These are phyloP conservation scores for Seriola aureovittata DNA, from an alignment of 2,113 vertebrate genomes.

Conservation along the genomic window DNA sequence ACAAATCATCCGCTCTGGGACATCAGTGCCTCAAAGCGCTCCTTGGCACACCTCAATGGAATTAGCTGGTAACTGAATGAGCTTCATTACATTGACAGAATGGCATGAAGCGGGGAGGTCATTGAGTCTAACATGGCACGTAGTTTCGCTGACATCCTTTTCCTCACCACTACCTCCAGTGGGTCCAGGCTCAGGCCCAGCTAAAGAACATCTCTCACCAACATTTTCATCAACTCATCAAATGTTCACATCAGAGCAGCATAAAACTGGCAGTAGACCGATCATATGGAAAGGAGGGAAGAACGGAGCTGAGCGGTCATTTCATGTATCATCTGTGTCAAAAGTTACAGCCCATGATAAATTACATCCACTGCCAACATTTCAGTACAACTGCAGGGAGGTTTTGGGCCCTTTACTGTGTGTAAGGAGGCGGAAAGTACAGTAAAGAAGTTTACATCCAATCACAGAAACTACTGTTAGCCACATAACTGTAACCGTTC, in stretches of 20 bases:
- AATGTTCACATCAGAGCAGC: background rate
- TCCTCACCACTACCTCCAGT: slow-evolving; percentile 30
- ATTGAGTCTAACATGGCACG: slow-evolving; percentile 47
- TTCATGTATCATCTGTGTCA: slow-evolving; percentile 13
- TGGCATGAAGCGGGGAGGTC: slow-evolving; percentile 60
- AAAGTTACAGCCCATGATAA: background rate
- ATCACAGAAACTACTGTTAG: background rate
- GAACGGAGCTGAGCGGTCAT: slow-evolving; percentile 1
- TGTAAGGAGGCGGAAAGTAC: background rate
- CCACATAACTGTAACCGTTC: background rate
- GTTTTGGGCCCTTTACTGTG: background rate
- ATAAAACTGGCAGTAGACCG: background rate
- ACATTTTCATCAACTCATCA: slow-evolving; percentile 6
- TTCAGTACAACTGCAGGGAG: background rate
- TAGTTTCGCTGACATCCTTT: slow-evolving; percentile 54
- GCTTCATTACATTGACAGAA: slow-evolving; percentile 58
- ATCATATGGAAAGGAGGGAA: background rate
- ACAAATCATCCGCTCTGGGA: slow-evolving; percentile 41
- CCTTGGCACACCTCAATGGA: slow-evolving; percentile 68
- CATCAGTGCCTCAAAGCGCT: slow-evolving; percentile 26
- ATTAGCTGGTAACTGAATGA: slow-evolving; percentile 61
- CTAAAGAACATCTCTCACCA: background rate
- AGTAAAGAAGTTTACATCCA: background rate
- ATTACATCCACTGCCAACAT: background rate
- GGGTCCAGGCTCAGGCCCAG: slow-evolving; percentile 22